A percentile compares a stretch with the other conserved stretches of the same genome.
phyloP scores from a whole-genome alignment of 1,140 invertebrate species.

The Epicauta chinensis region DNA sequence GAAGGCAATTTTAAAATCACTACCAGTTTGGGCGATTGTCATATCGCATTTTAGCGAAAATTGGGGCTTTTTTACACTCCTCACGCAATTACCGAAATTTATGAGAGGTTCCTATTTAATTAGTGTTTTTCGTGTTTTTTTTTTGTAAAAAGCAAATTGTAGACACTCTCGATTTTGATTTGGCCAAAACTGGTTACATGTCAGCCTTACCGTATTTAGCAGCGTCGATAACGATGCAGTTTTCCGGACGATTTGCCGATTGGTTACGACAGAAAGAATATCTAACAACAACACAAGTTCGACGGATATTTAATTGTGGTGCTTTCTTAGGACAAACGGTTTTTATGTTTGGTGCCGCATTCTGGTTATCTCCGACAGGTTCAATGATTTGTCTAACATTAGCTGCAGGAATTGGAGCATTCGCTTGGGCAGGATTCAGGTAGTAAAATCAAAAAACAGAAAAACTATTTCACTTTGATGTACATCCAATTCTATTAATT shows the following conservation, averaged over 20 bases:
- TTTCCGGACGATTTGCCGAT: conserved; percentile 77
- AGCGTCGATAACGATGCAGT: conserved; percentile 73
- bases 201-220: conserved; percentile 80
- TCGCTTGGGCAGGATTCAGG: conserved; percentile 84
- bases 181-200: conserved; percentile 71
- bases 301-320: conserved; percentile 68
- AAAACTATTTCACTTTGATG: neutral
- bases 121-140: neutral
- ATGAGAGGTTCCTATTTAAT: conserved; percentile 71
- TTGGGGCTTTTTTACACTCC: conserved; percentile 91
- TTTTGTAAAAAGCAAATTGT: conserved; percentile 28
- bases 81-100: conserved; percentile 86
- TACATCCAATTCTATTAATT: conserved; percentile 31
- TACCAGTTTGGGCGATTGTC: conserved; percentile 85
- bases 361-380: conserved; percentile 54
- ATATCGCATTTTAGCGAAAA: conserved; percentile 90
- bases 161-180: conserved; percentile 67
- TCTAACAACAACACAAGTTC: conserved; percentile 65
- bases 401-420: conserved; percentile 81
- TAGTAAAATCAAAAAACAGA: conserved; percentile 35
- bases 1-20: conserved; percentile 71
- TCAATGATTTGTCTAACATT: conserved; percentile 73
- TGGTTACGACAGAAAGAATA: conserved; percentile 56
- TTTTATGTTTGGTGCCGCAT: conserved; percentile 76
- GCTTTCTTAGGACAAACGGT: conserved; percentile 76